Percentiles rank a stretch among this genome's conserved stretches.
Evolutionary conservation across 2,888 invertebrate genomes (phyloP).

Genomic region (Ophioninae sp.): DNA sequence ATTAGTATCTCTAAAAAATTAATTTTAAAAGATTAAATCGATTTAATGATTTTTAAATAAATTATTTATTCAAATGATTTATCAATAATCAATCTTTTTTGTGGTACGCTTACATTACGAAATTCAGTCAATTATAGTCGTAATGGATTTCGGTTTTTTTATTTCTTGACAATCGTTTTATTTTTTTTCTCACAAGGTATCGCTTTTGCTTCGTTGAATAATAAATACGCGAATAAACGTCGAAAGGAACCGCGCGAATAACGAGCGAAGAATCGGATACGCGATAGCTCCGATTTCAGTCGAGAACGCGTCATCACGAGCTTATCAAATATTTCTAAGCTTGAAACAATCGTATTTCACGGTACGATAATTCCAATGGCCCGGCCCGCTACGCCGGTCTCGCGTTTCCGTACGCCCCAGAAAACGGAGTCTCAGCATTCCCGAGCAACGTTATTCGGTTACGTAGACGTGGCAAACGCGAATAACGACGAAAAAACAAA

Average conservation of each 20-base stretch:
- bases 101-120: too few species aligned
- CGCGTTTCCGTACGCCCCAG: constrained; percentile 32
- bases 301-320: constrained; percentile 28
- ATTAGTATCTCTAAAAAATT: too few species aligned
- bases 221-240: not conserved
- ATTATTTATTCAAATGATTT: too few species aligned
- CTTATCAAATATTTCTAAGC: constrained; percentile 41
- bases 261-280: constrained; percentile 29
- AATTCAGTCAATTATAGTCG: too few species aligned
- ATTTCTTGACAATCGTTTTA: too few species aligned
- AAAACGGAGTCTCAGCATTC: constrained; percentile 8
- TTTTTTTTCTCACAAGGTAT: not conserved
- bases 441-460: constrained; percentile 28
- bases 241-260: not conserved
- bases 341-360: constrained; percentile 32
- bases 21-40: too few species aligned
- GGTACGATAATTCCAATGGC: not conserved
- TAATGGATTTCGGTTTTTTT: not conserved
- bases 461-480: constrained; percentile 22
- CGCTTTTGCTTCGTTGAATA: not conserved
- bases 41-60: too few species aligned
- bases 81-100: too few species aligned
- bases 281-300: constrained; percentile 34
- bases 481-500: constrained; percentile 10
- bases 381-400: not conserved